phyloP scores from a whole-genome alignment of 2,113 vertebrate genomes.

The Mesoclemmys tuberculata region DNA sequence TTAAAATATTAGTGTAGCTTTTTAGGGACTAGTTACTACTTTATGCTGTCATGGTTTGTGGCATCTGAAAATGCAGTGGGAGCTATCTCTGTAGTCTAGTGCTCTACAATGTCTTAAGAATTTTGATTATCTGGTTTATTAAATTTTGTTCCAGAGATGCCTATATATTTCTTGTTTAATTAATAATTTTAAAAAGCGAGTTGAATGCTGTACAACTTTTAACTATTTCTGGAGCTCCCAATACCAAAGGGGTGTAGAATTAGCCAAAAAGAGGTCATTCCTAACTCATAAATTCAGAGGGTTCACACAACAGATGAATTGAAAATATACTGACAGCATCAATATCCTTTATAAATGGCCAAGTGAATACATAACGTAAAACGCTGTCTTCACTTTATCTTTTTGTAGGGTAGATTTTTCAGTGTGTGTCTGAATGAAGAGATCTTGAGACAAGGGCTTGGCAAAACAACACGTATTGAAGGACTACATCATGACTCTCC shows the following conservation, averaged over 20 bases:
- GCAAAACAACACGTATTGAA: conserved; percentile 80
- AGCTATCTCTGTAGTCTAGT: neutral
- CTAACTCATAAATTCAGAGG: neutral
- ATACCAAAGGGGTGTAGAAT: accelerated
- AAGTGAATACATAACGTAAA: accelerated
- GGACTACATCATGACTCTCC: conserved; percentile 81
- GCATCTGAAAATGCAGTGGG: neutral
- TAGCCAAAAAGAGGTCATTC: neutral
- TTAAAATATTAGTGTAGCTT: neutral
- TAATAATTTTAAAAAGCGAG: neutral
- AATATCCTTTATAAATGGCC: neutral
- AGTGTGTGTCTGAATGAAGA: conserved; percentile 88
- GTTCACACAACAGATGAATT: neutral
- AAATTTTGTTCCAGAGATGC: neutral
- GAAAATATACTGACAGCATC: neutral
- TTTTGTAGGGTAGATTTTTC: conserved; percentile 81
- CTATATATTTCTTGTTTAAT: neutral
- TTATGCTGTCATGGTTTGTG: neutral
- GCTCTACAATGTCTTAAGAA: neutral
- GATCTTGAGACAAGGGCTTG: conserved; percentile 87
- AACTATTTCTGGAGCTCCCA: neutral
- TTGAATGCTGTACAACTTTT: neutral
- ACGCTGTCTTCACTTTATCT: neutral
- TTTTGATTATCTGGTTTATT: neutral
- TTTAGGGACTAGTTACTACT: neutral